Conservation (phyloP, 1,140 invertebrate genomes). For the Listronotus bonariensis region DNA sequence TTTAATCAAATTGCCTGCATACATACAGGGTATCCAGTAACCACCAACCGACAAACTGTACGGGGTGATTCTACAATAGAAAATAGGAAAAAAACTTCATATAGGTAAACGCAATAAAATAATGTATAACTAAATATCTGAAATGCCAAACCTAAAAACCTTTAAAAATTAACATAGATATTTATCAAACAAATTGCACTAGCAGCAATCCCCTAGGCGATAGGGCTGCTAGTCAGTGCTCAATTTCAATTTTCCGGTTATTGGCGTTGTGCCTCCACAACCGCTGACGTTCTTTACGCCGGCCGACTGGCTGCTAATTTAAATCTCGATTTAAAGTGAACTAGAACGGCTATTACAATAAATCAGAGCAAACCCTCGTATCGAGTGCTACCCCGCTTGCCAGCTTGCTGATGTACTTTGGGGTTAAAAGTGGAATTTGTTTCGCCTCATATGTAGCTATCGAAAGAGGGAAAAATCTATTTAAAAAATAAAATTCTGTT, state of each 20-base stretch:
- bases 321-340: conserved; percentile 53
- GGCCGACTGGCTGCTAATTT: conserved; percentile 48
- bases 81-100: no score
- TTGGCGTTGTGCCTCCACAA: conserved; percentile 42
- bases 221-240: conserved; percentile 21
- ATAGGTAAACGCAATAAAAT: no score
- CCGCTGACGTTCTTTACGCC: conserved; percentile 34
- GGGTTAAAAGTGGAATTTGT: conserved; percentile 31
- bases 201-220: conserved; percentile 11
- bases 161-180: conserved; percentile 25
- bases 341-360: conserved; percentile 51
- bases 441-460: conserved; percentile 14
- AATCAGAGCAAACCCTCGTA: conserved; percentile 50
- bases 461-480: not conserved
- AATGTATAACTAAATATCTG: no score
- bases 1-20: no score
- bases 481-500: no score
- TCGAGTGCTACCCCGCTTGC: conserved; percentile 14
- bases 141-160: conserved; percentile 2
- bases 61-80: no score
- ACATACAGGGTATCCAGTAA: no score
- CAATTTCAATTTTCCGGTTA: conserved; percentile 53
- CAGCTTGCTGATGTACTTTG: conserved; percentile 16
- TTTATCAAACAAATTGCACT: conserved; percentile 21
- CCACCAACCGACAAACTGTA: no score